Base-by-base conservation (phyloP, 2,113 vertebrate species). In the Podilymbus podiceps region DNA sequence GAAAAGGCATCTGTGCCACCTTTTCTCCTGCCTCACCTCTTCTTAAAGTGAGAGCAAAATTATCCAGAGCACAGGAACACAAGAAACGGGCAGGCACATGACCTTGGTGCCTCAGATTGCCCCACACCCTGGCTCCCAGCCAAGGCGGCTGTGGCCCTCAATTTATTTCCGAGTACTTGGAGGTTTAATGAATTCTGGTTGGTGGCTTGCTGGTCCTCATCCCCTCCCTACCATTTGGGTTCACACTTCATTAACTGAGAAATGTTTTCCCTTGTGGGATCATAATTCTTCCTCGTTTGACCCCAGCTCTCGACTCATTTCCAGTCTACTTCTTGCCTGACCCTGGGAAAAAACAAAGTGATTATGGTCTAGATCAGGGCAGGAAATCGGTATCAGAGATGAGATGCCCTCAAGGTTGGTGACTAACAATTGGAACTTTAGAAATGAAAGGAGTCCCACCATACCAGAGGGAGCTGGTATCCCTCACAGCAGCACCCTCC, bases 171-270 rank as follows among this genome's bases (percentile, higher is more conserved):
- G 76, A 91, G 49, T 67, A 49, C 10, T 23, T 3, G 5, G 52
- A 40, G 20, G 12, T 63, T 85, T 94, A 92, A 92, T 89, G 55
- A 89, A 85, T 30, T 24, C 11, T 22, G 64, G 19, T 42, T 3
- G 0, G 53, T 52, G 52, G 64, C 52, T 96, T 75, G 69, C 74
- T 95, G 44, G 40, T 90, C 79, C 40, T 93, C 55, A 79, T 47
- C 28, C 53, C 79, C 58, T 64, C 73, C 40, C 64, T 85, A 42
- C 40, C 64, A 7, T 66, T 95, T 95, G 60, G 60, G 47, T 89
- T 95, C 90, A 90, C 90, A 79, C 68, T 84, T 90, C 90, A 89
- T 96, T 94, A 95, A 52, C 64, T 72, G 56, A 84, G 66, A 93
- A 89, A 89, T 91, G 56, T 52, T 91, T 89, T 82, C 78, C 85